A percentile compares a stretch with the other conserved stretches of the same genome.
These are phyloP conservation scores for Pseudorhiza aurosa DNA, from an alignment of 30 jellyfish, hydroid and myxozoan genomes.

Conservation along the genomic window DNA sequence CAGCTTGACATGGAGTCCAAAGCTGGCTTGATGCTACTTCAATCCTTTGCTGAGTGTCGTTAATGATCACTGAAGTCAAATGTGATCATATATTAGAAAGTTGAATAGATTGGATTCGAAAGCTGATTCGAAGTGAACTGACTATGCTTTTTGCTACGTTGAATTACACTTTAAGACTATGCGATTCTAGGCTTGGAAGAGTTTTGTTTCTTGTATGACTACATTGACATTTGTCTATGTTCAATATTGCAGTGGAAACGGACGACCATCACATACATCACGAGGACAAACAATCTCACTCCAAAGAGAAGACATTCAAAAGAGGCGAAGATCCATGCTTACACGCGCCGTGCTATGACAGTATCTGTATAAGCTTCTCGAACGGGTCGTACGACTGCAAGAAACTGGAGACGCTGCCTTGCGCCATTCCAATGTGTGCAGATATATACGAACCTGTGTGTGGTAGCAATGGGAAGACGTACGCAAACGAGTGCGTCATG, in stretches of 20 bases:
- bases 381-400: slow-evolving; percentile 58
- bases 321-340: slow-evolving; percentile 56
- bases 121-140: too few relatives aligned
- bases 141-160: too few relatives aligned
- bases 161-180: too few relatives aligned
- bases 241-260: not conserved
- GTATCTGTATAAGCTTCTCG: slow-evolving; percentile 59
- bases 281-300: not conserved
- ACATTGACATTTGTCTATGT: too few relatives aligned
- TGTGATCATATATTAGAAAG: too few relatives aligned
- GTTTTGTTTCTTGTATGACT: too few relatives aligned
- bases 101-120: too few relatives aligned
- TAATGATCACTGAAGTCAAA: too few relatives aligned
- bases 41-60: too few relatives aligned
- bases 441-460: slow-evolving; percentile 59
- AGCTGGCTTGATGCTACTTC: too few relatives aligned
- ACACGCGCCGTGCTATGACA: slow-evolving; percentile 60
- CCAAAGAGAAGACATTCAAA: not conserved
- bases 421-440: slow-evolving; percentile 68
- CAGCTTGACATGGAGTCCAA: too few relatives aligned
- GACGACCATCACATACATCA: not conserved
- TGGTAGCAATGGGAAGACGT: slow-evolving; percentile 65
- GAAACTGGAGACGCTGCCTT: slow-evolving; percentile 38
- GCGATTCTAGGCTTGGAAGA: too few relatives aligned
- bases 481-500: slow-evolving; percentile 63